These are phyloP conservation scores for Melieria omissa DNA, from an alignment of 2,888 invertebrate genomes.

Conservation along the genomic window DNA sequence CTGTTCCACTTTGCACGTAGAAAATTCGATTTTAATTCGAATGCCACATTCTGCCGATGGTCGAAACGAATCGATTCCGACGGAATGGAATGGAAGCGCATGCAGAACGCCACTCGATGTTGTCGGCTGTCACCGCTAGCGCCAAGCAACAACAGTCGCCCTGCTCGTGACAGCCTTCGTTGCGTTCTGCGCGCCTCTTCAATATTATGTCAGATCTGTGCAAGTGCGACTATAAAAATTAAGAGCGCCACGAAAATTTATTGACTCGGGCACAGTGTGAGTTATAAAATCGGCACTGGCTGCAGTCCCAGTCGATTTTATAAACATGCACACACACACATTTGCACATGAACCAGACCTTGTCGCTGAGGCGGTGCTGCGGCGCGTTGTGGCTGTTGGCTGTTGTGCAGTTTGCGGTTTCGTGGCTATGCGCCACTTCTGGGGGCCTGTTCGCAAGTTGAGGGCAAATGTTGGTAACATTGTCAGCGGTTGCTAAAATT, in stretches of 20 bases:
- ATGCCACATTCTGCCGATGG: neutral
- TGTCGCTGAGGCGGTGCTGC: neutral
- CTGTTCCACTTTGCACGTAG: constrained; percentile 61
- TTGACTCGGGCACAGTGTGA: constrained; percentile 55
- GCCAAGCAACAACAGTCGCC: neutral
- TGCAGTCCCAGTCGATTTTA: neutral
- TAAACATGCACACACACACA: neutral
- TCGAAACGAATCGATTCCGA: neutral
- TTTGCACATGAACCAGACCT: neutral
- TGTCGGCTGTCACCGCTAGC: constrained; percentile 36
- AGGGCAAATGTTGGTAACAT: constrained; percentile 63
- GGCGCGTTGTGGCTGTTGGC: neutral
- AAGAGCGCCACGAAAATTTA: constrained; percentile 57
- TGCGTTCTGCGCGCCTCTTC: constrained; percentile 56
- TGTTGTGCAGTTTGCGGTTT: neutral
- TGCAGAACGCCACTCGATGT: neutral
- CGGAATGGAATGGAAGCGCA: neutral
- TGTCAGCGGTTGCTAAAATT: constrained; percentile 40
- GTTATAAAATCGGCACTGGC: constrained; percentile 56
- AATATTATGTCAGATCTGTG: constrained; percentile 64
- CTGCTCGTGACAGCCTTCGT: neutral
- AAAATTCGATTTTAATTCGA: constrained; percentile 60
- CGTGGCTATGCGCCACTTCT: constrained; percentile 31
- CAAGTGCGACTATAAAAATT: constrained; percentile 61
- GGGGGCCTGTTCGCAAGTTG: constrained; percentile 52